phyloP scores from a whole-genome alignment of 2,113 vertebrate genomes.

The Prionailurus viverrinus region DNA sequence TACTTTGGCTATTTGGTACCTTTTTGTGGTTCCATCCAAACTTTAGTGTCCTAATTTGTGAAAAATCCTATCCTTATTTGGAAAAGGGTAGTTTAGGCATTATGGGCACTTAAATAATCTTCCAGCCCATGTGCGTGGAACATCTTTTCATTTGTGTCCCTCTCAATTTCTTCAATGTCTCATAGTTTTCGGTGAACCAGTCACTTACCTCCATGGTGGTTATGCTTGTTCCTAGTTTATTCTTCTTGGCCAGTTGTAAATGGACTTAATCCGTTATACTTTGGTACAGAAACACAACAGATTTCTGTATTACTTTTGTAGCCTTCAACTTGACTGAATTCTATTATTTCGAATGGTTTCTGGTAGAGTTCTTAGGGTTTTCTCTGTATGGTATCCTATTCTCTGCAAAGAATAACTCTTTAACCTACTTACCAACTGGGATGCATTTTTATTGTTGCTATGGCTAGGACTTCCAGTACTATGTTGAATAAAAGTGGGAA shows the following conservation, averaged over 20 bases:
- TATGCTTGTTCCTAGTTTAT: background rate
- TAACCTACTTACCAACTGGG: background rate
- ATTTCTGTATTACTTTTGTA: background rate
- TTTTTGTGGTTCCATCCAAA: background rate
- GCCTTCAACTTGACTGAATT: background rate
- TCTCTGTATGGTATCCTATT: background rate
- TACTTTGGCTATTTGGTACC: background rate
- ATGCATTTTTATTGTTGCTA: background rate
- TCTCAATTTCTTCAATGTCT: background rate
- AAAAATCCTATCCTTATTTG: background rate
- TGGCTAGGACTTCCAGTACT: rapidly evolving
- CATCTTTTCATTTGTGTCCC: background rate
- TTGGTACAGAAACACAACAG: background rate
- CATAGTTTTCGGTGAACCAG: rapidly evolving
- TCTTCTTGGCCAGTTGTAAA: background rate
- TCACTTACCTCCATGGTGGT: background rate
- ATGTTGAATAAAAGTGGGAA: background rate
- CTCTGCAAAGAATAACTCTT: background rate
- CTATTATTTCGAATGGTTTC: background rate
- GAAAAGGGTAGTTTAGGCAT: background rate
- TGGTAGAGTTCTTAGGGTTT: background rate
- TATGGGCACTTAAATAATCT: background rate
- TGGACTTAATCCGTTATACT: background rate
- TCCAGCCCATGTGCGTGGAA: background rate
- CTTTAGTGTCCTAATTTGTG: background rate